Percentiles rank a stretch among this genome's conserved stretches.
Conservation (phyloP, 2,113 vertebrate species). For the Macroglossus sobrinus region DNA sequence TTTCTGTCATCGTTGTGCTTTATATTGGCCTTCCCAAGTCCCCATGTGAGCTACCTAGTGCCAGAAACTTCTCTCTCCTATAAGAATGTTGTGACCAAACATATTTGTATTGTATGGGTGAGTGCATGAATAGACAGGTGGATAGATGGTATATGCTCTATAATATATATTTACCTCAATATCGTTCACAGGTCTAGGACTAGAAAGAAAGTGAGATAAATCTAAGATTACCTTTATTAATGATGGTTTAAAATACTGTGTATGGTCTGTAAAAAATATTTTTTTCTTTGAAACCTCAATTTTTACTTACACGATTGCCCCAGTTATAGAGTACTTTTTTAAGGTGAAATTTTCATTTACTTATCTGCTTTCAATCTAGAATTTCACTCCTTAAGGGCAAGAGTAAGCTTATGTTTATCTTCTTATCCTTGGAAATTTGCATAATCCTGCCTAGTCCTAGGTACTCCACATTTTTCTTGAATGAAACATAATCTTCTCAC, state of each 20-base stretch:
- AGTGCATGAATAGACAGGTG: not conserved
- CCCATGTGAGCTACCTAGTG: not conserved
- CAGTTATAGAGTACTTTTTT: not conserved
- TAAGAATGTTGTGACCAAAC: not conserved
- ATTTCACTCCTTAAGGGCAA: not conserved
- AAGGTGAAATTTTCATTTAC: not conserved
- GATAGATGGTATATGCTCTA: not conserved
- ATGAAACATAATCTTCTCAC: not conserved
- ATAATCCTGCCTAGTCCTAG: not conserved
- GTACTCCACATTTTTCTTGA: not conserved
- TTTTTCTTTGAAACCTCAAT: not conserved
- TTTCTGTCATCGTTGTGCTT: slow-evolving; percentile 47
- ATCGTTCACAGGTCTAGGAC: not conserved
- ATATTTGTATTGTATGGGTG: not conserved
- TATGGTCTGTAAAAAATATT: not conserved
- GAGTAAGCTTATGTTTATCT: not conserved
- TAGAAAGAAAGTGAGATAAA: not conserved
- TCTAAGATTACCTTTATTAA: not conserved
- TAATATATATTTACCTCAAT: not conserved
- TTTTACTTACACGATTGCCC: not conserved
- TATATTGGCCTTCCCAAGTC: not conserved
- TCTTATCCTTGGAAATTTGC: not conserved
- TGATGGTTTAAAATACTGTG: not conserved
- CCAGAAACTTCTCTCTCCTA: not conserved
- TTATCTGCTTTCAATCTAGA: not conserved